phyloP scores from a whole-genome alignment of 2,113 vertebrate species.

The Girardinichthys multiradiatus region DNA sequence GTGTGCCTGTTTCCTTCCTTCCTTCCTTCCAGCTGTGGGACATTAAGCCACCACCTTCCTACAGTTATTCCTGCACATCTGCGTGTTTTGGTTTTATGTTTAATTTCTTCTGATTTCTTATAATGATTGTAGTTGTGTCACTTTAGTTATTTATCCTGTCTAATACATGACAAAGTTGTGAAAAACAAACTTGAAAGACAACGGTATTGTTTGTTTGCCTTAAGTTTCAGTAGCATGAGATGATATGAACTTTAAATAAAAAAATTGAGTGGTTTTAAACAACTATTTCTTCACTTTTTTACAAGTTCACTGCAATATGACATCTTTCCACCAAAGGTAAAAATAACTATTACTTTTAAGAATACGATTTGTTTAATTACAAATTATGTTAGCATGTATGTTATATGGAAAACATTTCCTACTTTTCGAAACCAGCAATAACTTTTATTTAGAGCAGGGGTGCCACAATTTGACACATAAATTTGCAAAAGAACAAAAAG shows the following conservation, averaged over 20 bases:
- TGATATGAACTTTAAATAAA: not conserved
- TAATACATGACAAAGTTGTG: constrained; percentile 1
- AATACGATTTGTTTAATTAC: too few species aligned
- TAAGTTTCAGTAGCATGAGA: not conserved
- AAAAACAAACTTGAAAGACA: not conserved
- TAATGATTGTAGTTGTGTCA: not conserved
- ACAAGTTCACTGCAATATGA: too few species aligned
- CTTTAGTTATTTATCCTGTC: not conserved
- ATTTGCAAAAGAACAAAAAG: not conserved
- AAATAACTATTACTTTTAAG: too few species aligned
- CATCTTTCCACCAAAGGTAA: too few species aligned
- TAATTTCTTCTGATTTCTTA: constrained; percentile 5
- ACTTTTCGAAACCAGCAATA: too few species aligned
- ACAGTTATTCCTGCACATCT: constrained; percentile 9
- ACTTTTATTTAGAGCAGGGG: not conserved
- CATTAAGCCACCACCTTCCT: constrained; percentile 7
- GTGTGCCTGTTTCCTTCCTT: constrained; percentile 61
- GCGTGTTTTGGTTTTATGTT: constrained; percentile 13
- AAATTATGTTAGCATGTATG: too few species aligned
- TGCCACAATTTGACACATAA: not conserved
- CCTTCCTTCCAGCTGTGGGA: constrained; percentile 37
- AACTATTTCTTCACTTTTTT: too few species aligned
- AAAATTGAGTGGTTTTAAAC: too few species aligned
- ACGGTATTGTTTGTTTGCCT: not conserved
- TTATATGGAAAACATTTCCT: too few species aligned